phyloP scores from a whole-genome alignment of 2,113 vertebrate species.

The Nymphicus hollandicus region DNA sequence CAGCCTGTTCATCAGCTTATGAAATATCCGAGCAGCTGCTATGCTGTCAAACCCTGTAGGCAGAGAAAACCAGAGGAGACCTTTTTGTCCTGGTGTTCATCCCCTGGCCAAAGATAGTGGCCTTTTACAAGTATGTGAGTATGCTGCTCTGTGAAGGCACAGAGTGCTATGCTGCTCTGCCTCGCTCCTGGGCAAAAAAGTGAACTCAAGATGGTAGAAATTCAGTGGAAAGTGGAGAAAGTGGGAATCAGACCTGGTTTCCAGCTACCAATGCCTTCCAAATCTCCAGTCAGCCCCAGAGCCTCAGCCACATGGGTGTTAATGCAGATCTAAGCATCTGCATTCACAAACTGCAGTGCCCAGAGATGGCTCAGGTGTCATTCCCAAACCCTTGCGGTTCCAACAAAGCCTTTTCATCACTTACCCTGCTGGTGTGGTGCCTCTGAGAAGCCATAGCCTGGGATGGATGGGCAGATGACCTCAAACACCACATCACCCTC shows the following conservation, averaged over 20 bases:
- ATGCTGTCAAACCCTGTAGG: slow-evolving; percentile 75
- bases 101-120: neutral
- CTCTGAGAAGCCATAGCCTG: slow-evolving; percentile 88
- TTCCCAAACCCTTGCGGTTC: neutral
- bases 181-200: neutral
- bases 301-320: neutral
- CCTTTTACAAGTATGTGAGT: fast-evolving
- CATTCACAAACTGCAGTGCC: neutral
- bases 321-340: neutral
- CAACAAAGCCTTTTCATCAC: neutral
- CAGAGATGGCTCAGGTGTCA: neutral
- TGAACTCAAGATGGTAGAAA: neutral
- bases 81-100: neutral
- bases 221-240: neutral
- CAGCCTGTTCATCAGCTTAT: slow-evolving; percentile 86
- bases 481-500: slow-evolving; percentile 78
- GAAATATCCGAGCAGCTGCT: slow-evolving; percentile 82
- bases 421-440: slow-evolving; percentile 78
- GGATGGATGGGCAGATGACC: slow-evolving; percentile 89
- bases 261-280: neutral
- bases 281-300: neutral
- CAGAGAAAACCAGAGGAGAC: neutral
- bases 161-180: neutral
- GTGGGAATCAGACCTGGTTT: neutral
- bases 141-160: neutral